A percentile compares a stretch with the other conserved stretches of the same genome.
phyloP scores from a whole-genome alignment of 2,888 invertebrate species.

The Monoplex corrugatus region DNA sequence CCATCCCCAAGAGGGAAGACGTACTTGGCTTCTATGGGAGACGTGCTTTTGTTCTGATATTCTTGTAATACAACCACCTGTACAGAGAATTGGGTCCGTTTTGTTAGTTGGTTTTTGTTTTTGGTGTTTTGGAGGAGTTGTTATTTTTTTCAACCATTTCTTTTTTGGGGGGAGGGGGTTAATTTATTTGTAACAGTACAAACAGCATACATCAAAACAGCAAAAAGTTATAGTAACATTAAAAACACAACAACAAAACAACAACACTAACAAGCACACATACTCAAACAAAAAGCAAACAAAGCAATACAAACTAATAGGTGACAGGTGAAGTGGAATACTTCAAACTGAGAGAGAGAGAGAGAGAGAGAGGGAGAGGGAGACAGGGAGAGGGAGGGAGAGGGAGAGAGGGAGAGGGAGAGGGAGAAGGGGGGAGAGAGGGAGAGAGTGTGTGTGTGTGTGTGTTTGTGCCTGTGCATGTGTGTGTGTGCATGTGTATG shows the following conservation, averaged over 20 bases:
- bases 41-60: slow-evolving; percentile 72
- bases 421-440: too few relatives aligned
- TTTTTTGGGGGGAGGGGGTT: too few relatives aligned
- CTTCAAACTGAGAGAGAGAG: too few relatives aligned
- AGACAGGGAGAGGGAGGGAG: too few relatives aligned
- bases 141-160: too few relatives aligned
- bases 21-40: slow-evolving; percentile 81
- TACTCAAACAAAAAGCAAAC: background rate
- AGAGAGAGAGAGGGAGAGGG: too few relatives aligned
- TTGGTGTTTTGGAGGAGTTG: too few relatives aligned
- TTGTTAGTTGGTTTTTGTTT: background rate
- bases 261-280: background rate
- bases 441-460: too few relatives aligned
- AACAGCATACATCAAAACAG: background rate
- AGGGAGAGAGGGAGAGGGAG: too few relatives aligned
- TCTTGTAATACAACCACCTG: slow-evolving; percentile 80
- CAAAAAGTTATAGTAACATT: background rate
- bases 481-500: too few relatives aligned
- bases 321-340: background rate
- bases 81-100: background rate
- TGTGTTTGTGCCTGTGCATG: too few relatives aligned
- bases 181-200: background rate
- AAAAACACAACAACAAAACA: too few relatives aligned
- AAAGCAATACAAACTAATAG: background rate
- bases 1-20: slow-evolving; percentile 81